These are phyloP conservation scores for Physeter macrocephalus DNA, from an alignment of 2,113 vertebrate genomes.

Conservation along the genomic window DNA sequence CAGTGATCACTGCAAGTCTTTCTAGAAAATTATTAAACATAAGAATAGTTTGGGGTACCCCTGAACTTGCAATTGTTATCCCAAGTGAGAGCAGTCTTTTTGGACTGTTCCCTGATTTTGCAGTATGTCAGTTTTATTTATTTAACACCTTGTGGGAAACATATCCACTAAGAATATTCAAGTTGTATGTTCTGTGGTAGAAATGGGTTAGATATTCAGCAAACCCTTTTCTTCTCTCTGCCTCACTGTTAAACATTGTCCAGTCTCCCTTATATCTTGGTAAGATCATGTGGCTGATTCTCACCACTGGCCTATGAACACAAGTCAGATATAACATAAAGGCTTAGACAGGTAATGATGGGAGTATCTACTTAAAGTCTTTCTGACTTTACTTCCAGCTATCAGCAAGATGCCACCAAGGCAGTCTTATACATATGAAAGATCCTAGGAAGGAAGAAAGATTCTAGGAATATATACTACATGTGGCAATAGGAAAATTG, in stretches of 20 bases:
- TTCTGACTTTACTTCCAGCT: neutral
- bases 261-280: neutral
- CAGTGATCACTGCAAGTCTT: neutral
- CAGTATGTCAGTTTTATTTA: neutral
- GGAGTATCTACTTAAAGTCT: neutral
- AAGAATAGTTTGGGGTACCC: neutral
- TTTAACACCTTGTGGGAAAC: neutral
- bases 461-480: neutral
- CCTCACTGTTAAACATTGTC: neutral
- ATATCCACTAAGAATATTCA: neutral
- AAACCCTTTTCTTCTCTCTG: neutral
- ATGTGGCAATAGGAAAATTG: neutral
- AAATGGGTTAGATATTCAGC: neutral
- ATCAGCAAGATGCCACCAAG: neutral
- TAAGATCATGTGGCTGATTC: neutral
- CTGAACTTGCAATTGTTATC: neutral
- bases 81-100: neutral
- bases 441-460: neutral
- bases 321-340: neutral
- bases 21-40: neutral
- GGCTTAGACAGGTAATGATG: neutral
- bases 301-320: neutral
- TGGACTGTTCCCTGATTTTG: neutral
- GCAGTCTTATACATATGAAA: neutral
- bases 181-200: neutral